Base-by-base conservation (phyloP, 2,888 invertebrate species). In the Flexamia atlantica region DNA sequence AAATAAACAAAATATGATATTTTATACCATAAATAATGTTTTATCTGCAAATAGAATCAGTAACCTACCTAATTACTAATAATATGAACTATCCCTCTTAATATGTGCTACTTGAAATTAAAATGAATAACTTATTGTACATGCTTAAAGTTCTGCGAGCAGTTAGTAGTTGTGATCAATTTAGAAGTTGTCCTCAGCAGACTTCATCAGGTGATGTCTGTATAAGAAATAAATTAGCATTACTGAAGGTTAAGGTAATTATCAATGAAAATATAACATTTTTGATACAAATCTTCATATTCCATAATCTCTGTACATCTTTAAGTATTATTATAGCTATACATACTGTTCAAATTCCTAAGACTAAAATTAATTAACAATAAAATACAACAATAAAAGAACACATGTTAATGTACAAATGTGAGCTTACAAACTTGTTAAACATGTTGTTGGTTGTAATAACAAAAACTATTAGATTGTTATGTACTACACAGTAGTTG, bases 291-390 rank as follows among this genome's bases (percentile, higher is more conserved):
- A 10, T 23, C 10, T 4, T 53, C 64, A 64, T 2, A 30, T 64
- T 57, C 2, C 23, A 30, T 28, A 28, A 2, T 14, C 1, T 64
- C 28, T 64, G 64, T 64, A 64, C 64, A 64, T 25, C 23, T 53
- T 23, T 23, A 23, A 53, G 5, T 28, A 28, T 64, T 30, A n/a
- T n/a, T 64, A 57, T 57, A 23, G 57, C 20, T 64, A 64, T 9
- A 50, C 28, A 76, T 12, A 12, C 76, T 76, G 17, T 76, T 46
- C 76, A 76, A 76, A 42, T 76, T 50, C 76, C 28, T 79, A 79
- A 7, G 14, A n/a, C 79, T 79, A 79, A 53, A 79, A 79, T 79
- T 79, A 79, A 79, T 79, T 57, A 79, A 79, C 79, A 79, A 79
- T 79, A 57, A 79, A 79, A 79, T 79, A 79, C 79, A 79, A 79